Base-by-base conservation (phyloP, 2,797 vertebrate genomes). In the Craterocephalus amniculus region DNA sequence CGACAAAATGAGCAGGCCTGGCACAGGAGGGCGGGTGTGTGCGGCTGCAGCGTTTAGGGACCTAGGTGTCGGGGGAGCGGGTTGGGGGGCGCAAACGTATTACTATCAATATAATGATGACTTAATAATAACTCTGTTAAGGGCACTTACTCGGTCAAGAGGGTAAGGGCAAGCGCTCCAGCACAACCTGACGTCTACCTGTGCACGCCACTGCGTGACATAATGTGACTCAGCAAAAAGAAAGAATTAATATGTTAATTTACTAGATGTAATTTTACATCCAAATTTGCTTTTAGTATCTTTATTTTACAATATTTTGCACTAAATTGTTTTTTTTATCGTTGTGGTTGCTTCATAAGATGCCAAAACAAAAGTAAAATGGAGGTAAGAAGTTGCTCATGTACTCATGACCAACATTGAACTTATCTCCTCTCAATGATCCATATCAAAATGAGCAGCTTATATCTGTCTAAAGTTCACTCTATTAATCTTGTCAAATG, bases 401-500 rank as follows among this genome's bases (percentile, higher is more conserved):
- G 64, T 72, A 48, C 70, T 86, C 77, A 68, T 24, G 54, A 38
- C 75, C 58, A 70, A 58, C 35, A 14, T n/a, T 73, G 67, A 84
- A 80, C 61, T 74, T 55, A 77, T 87, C 79, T 83, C 78, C 57
- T 81, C 67, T 48, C 56, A 54, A 51, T 0, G 58, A 91, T 80
- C 81, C 78, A 68, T 81, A 84, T 88, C 67, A 65, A 88, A 88
- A 88, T 81, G 91, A 92, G 87, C 89, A 88, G 88, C 89, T 90
- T 89, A 89, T 82, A 85, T 87, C 72, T 75, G 76, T 83, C 84
- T 85, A 76, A 87, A 80, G 74, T 90, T 89, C 76, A 83, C 72
- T 84, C 66, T 79, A 78, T 87, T 91, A 90, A 91, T 92, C 89
- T 89, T 89, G 87, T 92, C 87, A 90, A 87, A 90, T 81, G 86